Percentiles rank a stretch among this genome's conserved stretches.
These are phyloP conservation scores for Nematolebias whitei DNA, from an alignment of 2,113 vertebrate genomes.

Conservation along the genomic window DNA sequence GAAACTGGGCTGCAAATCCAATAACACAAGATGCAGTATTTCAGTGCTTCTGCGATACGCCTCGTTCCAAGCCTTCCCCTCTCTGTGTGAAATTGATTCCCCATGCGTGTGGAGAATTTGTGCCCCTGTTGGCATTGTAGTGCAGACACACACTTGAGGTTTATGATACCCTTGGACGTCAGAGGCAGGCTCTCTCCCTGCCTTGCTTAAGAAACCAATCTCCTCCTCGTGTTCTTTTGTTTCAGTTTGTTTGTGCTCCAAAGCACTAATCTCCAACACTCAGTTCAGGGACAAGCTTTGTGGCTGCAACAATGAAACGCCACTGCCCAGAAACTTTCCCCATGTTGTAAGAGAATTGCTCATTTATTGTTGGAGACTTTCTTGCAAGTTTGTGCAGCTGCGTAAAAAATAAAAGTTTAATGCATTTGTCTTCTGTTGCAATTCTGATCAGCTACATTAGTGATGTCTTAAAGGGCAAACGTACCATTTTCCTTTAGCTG, in stretches of 20 bases:
- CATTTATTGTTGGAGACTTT: conserved; percentile 67
- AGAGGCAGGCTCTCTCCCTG: conserved; percentile 62
- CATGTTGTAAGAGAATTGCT: conserved; percentile 54
- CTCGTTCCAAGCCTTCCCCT: conserved; percentile 72
- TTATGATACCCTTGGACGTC: conserved; percentile 72
- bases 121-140: conserved; percentile 74
- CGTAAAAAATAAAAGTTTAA: conserved; percentile 50
- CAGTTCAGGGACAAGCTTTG: conserved; percentile 67
- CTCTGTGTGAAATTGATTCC: conserved; percentile 80
- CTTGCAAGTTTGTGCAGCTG: conserved; percentile 41
- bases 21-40: conserved; percentile 76
- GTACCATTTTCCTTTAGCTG: conserved; percentile 28
- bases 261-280: conserved; percentile 73
- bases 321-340: conserved; percentile 66
- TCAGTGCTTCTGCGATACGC: conserved; percentile 63
- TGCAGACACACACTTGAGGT: conserved; percentile 67
- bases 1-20: conserved; percentile 75
- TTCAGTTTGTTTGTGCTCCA: conserved; percentile 70
- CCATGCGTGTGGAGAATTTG: conserved; percentile 70
- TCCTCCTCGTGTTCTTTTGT: conserved; percentile 75
- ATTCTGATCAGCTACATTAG: too few species aligned
- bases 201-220: conserved; percentile 74
- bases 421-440: conserved; percentile 31
- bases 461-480: too few species aligned
- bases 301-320: conserved; percentile 66